These are phyloP conservation scores for Apostichopus californicus DNA, from an alignment of 35 echinoderm and acorn worm genomes.

Conservation along the genomic window DNA sequence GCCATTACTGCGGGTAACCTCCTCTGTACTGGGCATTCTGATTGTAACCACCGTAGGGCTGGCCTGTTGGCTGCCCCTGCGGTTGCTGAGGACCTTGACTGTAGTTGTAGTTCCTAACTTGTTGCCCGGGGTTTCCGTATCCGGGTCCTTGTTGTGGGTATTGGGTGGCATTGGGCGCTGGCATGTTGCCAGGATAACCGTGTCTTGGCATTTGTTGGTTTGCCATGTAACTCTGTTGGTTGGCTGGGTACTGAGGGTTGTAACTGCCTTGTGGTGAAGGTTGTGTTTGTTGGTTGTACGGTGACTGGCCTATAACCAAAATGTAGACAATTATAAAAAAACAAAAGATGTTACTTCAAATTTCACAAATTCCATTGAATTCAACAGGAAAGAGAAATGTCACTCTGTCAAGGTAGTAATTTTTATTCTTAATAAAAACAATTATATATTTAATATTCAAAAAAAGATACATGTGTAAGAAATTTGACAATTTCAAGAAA, in stretches of 20 bases:
- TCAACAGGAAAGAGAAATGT: no score
- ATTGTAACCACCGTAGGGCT: slow-evolving; percentile 5
- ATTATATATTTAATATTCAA: no score
- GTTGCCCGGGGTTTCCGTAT: neutral
- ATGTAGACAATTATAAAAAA: neutral
- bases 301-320: slow-evolving; percentile 7
- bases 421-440: no score
- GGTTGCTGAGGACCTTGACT: slow-evolving; percentile 5
- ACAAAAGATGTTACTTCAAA: no score
- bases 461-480: no score
- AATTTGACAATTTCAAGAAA: no score
- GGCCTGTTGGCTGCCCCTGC: slow-evolving; percentile 18
- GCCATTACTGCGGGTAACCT: neutral
- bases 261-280: slow-evolving; percentile 11
- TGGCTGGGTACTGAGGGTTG: slow-evolving; percentile 19
- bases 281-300: slow-evolving; percentile 28
- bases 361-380: no score
- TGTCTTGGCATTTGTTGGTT: slow-evolving; percentile 34
- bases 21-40: slow-evolving; percentile 15
- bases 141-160: slow-evolving; percentile 12
- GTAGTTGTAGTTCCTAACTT: slow-evolving; percentile 23
- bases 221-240: slow-evolving; percentile 22
- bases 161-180: slow-evolving; percentile 1
- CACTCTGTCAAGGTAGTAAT: no score
- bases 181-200: slow-evolving; percentile 18